Evolutionary conservation across 2,888 invertebrate genomes (phyloP), one percentile per base, ranked within the genome.

Genomic region (Hyposoter dolosus): DNA sequence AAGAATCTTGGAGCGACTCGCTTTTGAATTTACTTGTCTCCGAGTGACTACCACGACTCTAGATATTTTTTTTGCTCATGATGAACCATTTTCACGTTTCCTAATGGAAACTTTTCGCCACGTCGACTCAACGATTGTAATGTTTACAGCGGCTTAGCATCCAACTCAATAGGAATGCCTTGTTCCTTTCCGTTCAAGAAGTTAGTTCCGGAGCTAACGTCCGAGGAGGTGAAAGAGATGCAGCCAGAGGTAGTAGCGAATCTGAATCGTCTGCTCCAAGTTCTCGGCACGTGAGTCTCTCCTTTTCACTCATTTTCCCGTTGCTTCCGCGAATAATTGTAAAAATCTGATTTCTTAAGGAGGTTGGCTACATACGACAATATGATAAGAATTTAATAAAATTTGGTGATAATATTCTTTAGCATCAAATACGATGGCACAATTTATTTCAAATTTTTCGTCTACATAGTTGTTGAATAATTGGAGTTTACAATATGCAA

Each of bases 211-310:
- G 28, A 68, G 17, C 87, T 90, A 2, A 45, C 89, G 1, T 28
- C 77, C 7, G 87, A 88, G 17, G 66, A 86, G 35, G 66, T 92
- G 0, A 89, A 89, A 81, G 81, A 85, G 78, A 77, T 90, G 35
- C 91, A 91, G 65, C 90, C 90, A 2, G 90, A 92, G 65, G 79
- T 93, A 2, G 90, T 91, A 0, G 88, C 85, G 0, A 92, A 90
- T 85, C 88, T 93, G 4, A 92, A 90, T 83, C 88, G 87, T 63
- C 83, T 93, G 40, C 75, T 91, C 15, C 90, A 90, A 65, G 83
- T 82, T 45, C 65, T 93, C 15, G 90, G 89, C 82, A 83, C 85
- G 93, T 93, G 82, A 89, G 92, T 90, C 23, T 28, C n/a, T 43
- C 40, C 28, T 12, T 32, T 81, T 74, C 53, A 50, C 56, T 43